Conservation (phyloP, 2,888 invertebrate genomes). For the Conops quadrifasciatus region DNA sequence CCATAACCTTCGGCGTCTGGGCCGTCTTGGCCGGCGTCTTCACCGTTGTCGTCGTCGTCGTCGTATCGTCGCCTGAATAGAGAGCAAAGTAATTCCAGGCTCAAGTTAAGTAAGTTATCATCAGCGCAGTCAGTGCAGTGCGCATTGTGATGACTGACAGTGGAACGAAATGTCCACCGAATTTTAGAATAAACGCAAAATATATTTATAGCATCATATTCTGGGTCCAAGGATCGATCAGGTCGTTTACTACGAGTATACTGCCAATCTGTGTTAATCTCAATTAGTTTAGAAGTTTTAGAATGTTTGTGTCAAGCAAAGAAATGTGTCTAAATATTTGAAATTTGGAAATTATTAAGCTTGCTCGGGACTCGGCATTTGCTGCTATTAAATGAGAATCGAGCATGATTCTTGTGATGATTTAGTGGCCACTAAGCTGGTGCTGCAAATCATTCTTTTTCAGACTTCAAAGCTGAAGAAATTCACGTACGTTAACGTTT, state of each 20-base stretch:
- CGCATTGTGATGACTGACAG: conserved; percentile 16
- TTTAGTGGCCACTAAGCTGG: too few species aligned
- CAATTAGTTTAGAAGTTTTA: too few species aligned
- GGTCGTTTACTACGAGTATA: background rate
- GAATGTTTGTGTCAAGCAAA: too few species aligned
- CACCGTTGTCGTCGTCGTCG: conserved; percentile 21
- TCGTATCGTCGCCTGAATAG: conserved; percentile 31
- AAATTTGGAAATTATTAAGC: too few species aligned
- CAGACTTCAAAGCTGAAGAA: too few species aligned
- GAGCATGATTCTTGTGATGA: too few species aligned
- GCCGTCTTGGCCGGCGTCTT: background rate
- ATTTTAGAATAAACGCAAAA: background rate
- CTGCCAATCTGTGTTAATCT: too few species aligned
- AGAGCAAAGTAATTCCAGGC: conserved; percentile 43
- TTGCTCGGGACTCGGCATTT: too few species aligned
- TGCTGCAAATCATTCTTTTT: too few species aligned
- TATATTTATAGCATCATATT: background rate
- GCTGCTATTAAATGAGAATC: too few species aligned
- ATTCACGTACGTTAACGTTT: background rate
- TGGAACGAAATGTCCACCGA: conserved; percentile 19
- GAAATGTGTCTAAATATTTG: too few species aligned
- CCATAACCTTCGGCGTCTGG: too few species aligned
- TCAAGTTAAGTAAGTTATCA: conserved; percentile 62
- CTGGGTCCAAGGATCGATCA: background rate
- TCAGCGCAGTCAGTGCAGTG: conserved; percentile 45